Base-by-base conservation (phyloP, 30 jellyfish, hydroid and myxozoan species). In the Hydractinia symbiolongicarpus region DNA sequence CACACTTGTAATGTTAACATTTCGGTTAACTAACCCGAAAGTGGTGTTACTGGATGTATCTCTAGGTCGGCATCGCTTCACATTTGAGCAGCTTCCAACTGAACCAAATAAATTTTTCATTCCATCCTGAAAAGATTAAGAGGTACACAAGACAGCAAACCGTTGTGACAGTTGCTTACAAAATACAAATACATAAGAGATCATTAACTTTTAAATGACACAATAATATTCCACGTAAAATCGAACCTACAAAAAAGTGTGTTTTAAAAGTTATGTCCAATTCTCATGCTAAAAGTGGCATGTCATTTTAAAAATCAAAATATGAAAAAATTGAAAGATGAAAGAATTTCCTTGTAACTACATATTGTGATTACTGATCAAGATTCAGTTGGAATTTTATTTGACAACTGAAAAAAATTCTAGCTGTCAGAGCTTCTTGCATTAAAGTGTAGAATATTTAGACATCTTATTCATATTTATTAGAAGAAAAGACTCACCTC, bases 401-500 rank as follows among this genome's bases (percentile, higher is more conserved):
- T 58, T 16, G 19, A 58, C 69, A 58, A 58, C 17, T 13, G 0
- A 58, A 58, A 16, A 11, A 58, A 58, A 58, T 0, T 0, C 19
- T 0, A n/a, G n/a, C n/a, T n/a, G n/a, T n/a, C n/a, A n/a, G n/a
- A 58, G 19, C 19, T 58, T 11, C 69, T 11, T 1, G 17, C 69
- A 58, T 11, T 58, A 58, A 58, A 58, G 44, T 30, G 44, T 30
- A 30, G 44, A 30, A 30, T 30, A 30, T 30, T 30, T 30, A 30
- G 44, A 30, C 44, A 30, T 30, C 44, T 30, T 30, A n/a, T 30
- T 30, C 15, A 58, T 11, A 58, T 16, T 11, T 11, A 55, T 50
- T 19, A 17, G 30, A 57, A 54, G 19, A 66, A n/a, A 83, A 66
- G 20, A 54, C 88, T 54, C 67, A 91, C 98, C 96, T 72, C 89